phyloP scores from a whole-genome alignment of 2,888 invertebrate genomes.

The Leistus spinibarbis region DNA sequence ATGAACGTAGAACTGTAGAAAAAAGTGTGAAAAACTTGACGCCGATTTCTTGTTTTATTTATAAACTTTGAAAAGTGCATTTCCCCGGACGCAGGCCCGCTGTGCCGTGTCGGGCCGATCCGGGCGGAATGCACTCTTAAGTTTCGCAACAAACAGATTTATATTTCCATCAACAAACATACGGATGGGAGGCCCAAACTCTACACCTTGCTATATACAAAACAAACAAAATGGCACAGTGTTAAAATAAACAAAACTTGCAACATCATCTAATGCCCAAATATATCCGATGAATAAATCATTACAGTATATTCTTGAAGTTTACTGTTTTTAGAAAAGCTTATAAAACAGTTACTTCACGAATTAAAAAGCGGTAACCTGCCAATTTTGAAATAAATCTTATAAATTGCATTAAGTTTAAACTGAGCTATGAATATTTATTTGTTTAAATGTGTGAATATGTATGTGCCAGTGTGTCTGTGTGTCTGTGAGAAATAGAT shows the following conservation, averaged over 20 bases:
- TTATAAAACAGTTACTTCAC: too few species aligned
- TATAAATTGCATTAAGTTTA: too few species aligned
- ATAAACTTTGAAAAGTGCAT: slow-evolving; percentile 37
- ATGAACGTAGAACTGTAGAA: background rate
- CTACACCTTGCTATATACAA: too few species aligned
- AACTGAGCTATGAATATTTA: too few species aligned
- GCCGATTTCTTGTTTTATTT: slow-evolving; percentile 27
- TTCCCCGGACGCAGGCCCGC: slow-evolving; percentile 25
- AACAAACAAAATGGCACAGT: background rate
- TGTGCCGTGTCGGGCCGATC: background rate
- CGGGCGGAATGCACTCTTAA: slow-evolving; percentile 34
- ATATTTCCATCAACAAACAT: slow-evolving; percentile 37
- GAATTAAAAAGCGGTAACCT: too few species aligned
- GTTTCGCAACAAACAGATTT: slow-evolving; percentile 37
- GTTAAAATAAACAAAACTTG: background rate
- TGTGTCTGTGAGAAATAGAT: too few species aligned
- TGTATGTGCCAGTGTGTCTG: too few species aligned
- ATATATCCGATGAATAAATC: background rate
- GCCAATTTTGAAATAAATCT: too few species aligned
- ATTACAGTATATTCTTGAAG: too few species aligned
- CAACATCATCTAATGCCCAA: background rate
- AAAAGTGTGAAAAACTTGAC: background rate
- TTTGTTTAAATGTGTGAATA: too few species aligned
- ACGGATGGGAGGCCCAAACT: too few species aligned
- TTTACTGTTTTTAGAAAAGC: too few species aligned